Conservation (phyloP, 2,113 vertebrate genomes). For the Corythornis madagascariensis region DNA sequence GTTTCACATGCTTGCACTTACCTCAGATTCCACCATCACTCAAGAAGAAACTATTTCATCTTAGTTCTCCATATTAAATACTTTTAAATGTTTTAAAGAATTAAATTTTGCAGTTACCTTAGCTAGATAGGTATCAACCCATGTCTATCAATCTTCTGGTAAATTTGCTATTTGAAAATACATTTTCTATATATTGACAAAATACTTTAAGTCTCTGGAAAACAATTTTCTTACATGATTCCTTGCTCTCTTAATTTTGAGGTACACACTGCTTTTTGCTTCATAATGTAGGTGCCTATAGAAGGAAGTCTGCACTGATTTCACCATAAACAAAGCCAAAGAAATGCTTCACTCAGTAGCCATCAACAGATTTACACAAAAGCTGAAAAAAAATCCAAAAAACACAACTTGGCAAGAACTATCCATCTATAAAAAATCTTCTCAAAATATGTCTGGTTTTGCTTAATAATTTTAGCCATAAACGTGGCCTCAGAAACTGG, state of each 20-base stretch:
- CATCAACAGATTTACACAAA: background rate
- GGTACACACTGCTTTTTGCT: background rate
- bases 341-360: background rate
- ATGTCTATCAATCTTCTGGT: background rate
- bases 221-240: background rate
- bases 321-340: slow-evolving; percentile 35
- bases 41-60: background rate
- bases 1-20: slow-evolving; percentile 20
- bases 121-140: background rate
- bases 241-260: background rate
- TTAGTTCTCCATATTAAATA: background rate
- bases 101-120: background rate
- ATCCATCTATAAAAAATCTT: background rate
- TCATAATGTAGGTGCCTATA: background rate
- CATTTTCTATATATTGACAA: background rate
- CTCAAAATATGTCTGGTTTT: background rate
- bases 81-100: background rate
- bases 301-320: background rate
- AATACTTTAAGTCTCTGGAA: background rate
- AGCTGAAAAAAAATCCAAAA: background rate
- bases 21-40: background rate
- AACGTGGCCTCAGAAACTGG: background rate
- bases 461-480: background rate
- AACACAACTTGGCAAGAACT: background rate
- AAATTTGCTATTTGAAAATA: background rate